Evolutionary conservation across 2,797 vertebrate genomes (phyloP), one percentile per base, ranked within the genome.

Genomic region (Gallinago solitaria): DNA sequence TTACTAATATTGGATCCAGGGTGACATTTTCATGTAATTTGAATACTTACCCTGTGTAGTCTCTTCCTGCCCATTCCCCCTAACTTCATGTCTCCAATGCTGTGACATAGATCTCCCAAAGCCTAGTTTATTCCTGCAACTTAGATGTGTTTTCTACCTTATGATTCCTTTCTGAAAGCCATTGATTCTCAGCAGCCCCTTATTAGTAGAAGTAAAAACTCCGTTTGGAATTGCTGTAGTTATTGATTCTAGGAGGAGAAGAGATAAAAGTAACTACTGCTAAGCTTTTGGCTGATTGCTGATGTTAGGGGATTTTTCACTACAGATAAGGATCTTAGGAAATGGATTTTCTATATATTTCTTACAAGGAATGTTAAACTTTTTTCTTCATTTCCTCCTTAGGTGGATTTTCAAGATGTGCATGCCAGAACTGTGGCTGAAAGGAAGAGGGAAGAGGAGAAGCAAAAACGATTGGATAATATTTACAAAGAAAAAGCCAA

Each of bases 361-460:
- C 51, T 35, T 37, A 45, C 0, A 0, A 65, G 21, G 12, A 68
- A 50, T 9, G 61, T 86, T 50, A 54, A 8, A 23, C 35, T 73
- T 77, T 41, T 60, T 84, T 75, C 59, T 59, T 91, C 9, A 16
- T 84, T 79, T 77, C 56, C 45, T 57, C 77, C 37, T 56, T 89
- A 99, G 99, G 98, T 99, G 84, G 99, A 99, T 96, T 99, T 99
- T 95, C 98, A 98, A 85, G 99, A 99, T 60, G 93, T 98, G 11
- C 97, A 97, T 70, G 98, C 98, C 18, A 97, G 99, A 95, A 99
- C 99, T 0, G 87, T 98, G 45, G 97, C 98, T 28, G 99, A 99
- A 86, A 98, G 99, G 86, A 98, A 96, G 71, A 98, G 98, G 60
- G 98, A 98, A 67, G 99, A 99, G 70, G 99, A 99, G 64, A 99